Conservation (phyloP, 1,140 invertebrate genomes). For the Stegodyphus dumicola region DNA sequence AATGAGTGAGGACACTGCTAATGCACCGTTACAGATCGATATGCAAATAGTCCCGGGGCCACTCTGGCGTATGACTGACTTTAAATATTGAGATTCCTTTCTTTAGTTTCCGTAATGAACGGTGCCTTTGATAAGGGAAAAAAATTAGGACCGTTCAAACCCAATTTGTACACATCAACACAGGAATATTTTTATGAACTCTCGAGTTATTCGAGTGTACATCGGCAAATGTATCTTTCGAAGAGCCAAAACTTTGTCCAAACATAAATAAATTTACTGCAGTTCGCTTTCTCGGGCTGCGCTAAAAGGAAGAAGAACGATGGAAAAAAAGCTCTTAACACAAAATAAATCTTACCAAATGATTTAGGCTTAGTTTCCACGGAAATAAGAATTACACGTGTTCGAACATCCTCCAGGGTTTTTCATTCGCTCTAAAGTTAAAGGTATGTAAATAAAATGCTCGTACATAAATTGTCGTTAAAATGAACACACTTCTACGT, state of each 20-base stretch:
- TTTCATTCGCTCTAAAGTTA: too few relatives aligned
- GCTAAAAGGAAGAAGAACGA: constrained; percentile 28
- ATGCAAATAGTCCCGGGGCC: constrained; percentile 58
- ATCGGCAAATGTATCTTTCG: constrained; percentile 59
- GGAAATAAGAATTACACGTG: too few relatives aligned
- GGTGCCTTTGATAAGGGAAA: constrained; percentile 38
- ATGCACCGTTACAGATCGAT: constrained; percentile 61
- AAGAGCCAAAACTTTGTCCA: constrained; percentile 46
- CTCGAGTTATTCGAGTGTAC: constrained; percentile 52
- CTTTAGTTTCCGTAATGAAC: constrained; percentile 56
- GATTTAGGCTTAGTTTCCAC: background rate
- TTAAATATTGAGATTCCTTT: constrained; percentile 61
- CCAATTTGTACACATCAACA: constrained; percentile 60
- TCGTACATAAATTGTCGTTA: too few relatives aligned
- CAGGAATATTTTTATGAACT: constrained; percentile 40
- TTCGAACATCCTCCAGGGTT: too few relatives aligned
- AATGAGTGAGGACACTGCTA: constrained; percentile 45
- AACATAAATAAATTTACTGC: constrained; percentile 58
- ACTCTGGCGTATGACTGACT: constrained; percentile 49
- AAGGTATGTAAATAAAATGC: too few relatives aligned
- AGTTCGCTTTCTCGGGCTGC: constrained; percentile 15
- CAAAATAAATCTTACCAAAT: constrained; percentile 45
- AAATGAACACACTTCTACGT: too few relatives aligned
- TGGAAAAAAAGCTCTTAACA: constrained; percentile 50
- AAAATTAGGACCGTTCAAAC: constrained; percentile 32